Conservation (phyloP, 2,113 vertebrate species). For the Lepus americanus region DNA sequence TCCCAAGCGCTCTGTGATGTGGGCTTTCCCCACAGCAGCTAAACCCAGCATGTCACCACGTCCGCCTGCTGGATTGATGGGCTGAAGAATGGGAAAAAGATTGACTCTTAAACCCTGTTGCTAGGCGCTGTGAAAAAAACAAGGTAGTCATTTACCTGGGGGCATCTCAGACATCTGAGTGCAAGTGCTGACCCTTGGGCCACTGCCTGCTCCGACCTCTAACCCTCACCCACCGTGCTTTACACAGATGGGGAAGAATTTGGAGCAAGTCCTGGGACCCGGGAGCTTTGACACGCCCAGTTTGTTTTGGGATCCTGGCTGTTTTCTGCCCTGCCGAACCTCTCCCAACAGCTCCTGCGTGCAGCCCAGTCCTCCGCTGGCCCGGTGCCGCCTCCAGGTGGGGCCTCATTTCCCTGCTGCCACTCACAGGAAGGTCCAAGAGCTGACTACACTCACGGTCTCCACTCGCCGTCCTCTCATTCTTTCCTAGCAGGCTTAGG, state of each 20-base stretch:
- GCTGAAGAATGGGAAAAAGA: conserved; percentile 22
- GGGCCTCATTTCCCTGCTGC: background rate
- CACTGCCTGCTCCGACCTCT: background rate
- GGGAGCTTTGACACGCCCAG: background rate
- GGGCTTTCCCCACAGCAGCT: too few species aligned
- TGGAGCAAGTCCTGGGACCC: background rate
- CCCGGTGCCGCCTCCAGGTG: background rate
- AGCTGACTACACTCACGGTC: background rate
- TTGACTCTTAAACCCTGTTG: conserved; percentile 40
- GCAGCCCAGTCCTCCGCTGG: background rate
- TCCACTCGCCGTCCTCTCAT: background rate
- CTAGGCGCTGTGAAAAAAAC: background rate
- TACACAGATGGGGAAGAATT: background rate
- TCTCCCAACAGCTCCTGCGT: background rate
- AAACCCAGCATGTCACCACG: too few species aligned
- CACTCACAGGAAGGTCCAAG: background rate
- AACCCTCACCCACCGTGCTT: background rate
- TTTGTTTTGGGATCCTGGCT: background rate
- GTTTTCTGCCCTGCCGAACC: background rate
- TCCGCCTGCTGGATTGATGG: background rate
- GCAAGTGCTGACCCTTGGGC: background rate
- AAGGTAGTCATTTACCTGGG: conserved; percentile 17
- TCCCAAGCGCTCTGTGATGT: too few species aligned
- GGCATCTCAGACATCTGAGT: background rate
- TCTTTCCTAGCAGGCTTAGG: background rate